Percentiles rank a stretch among this genome's conserved stretches.
These are phyloP conservation scores for Orussus abietinus DNA, from an alignment of 1,140 invertebrate genomes.

Conservation along the genomic window DNA sequence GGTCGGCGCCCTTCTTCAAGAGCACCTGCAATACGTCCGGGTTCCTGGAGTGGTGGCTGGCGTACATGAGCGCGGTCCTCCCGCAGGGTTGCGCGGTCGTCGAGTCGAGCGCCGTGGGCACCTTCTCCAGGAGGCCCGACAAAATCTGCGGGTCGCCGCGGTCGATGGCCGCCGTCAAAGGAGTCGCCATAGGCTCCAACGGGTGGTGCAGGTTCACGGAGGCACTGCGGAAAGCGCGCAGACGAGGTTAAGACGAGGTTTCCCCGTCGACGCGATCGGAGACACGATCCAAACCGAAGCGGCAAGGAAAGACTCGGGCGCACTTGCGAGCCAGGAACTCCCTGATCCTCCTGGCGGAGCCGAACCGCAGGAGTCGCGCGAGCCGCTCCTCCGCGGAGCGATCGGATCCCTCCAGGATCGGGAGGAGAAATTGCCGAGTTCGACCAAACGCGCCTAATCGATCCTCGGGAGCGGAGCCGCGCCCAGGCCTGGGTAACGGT, in stretches of 20 bases:
- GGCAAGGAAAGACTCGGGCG: no score
- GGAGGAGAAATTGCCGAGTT: no score
- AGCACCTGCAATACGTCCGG: slow-evolving; percentile 21
- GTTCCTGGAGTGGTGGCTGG: slow-evolving; percentile 14
- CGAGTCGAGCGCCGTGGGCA: slow-evolving; percentile 12
- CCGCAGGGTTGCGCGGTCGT: slow-evolving; percentile 21
- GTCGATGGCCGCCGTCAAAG: slow-evolving; percentile 43
- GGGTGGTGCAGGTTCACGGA: slow-evolving; percentile 25
- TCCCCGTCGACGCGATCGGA: no score
- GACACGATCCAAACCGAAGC: no score
- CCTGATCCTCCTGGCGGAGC: slow-evolving; percentile 12
- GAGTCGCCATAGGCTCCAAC: slow-evolving; percentile 32
- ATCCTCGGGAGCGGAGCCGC: no score
- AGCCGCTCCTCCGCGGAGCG: slow-evolving; percentile 21
- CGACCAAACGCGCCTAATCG: no score
- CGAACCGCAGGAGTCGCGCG: slow-evolving; percentile 22
- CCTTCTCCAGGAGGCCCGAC: slow-evolving; percentile 16
- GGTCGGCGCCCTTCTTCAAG: slow-evolving; percentile 22
- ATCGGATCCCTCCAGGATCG: slow-evolving; percentile 5
- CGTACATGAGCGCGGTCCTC: slow-evolving; percentile 27
- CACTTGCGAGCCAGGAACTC: slow-evolving; percentile 17
- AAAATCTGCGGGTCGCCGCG: slow-evolving; percentile 40
- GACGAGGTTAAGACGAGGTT: no score
- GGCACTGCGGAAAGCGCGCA: slow-evolving; percentile 10
- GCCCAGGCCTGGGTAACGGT: no score